Evolutionary conservation across 2,888 invertebrate species (phyloP).

Genomic region (Habroteleia sp.): DNA sequence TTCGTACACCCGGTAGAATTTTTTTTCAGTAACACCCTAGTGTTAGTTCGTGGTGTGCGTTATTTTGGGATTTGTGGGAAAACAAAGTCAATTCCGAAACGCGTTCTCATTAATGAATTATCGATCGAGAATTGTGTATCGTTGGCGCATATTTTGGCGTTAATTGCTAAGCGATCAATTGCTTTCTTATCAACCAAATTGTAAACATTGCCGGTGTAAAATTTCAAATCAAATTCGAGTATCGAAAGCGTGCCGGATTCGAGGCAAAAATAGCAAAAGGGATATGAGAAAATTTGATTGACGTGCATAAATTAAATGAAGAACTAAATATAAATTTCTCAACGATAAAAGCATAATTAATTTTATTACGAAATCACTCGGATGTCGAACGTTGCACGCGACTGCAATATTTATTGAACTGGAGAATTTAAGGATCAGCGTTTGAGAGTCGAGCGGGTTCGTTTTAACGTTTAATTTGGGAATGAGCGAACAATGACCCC

Average conservation of each 20-base stretch:
- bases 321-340: slow-evolving; percentile 30
- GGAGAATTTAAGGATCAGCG: slow-evolving; percentile 16
- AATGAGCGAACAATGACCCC: slow-evolving; percentile 56
- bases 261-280: slow-evolving; percentile 31
- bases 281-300: slow-evolving; percentile 37
- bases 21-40: too few relatives aligned
- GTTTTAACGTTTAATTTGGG: slow-evolving; percentile 57
- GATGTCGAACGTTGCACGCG: slow-evolving; percentile 1
- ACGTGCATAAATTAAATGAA: slow-evolving; percentile 42
- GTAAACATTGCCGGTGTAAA: not conserved
- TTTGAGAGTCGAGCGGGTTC: slow-evolving; percentile 27
- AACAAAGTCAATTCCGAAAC: not conserved
- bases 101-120: slow-evolving; percentile 6
- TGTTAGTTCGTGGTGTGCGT: too few relatives aligned
- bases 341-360: slow-evolving; percentile 27
- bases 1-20: too few relatives aligned
- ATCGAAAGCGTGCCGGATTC: slow-evolving; percentile 6
- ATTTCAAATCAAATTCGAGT: not conserved
- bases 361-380: slow-evolving; percentile 6
- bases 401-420: slow-evolving; percentile 17
- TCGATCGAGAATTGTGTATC: slow-evolving; percentile 8
- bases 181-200: too few relatives aligned
- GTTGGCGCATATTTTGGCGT: not conserved
- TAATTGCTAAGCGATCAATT: not conserved
- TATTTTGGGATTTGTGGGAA: slow-evolving; percentile 15